phyloP scores from a whole-genome alignment of 2,888 invertebrate species.

The Netelia fuscicornis region DNA sequence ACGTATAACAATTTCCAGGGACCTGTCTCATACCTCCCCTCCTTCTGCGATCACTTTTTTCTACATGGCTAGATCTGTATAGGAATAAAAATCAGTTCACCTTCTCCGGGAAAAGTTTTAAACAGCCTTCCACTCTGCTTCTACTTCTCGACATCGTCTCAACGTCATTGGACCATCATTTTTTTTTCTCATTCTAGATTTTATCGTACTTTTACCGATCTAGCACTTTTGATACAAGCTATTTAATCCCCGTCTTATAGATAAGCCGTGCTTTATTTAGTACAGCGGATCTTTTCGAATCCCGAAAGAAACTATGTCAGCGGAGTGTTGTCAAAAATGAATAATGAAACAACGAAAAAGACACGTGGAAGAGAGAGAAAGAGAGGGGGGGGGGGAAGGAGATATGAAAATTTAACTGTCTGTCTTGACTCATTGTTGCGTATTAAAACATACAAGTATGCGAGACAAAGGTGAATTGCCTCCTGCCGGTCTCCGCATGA shows the following conservation, averaged over 20 bases:
- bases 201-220: neutral
- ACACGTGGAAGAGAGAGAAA: neutral
- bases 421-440: slow-evolving; percentile 46
- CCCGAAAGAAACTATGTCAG: neutral
- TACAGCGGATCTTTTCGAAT: neutral
- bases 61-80: slow-evolving; percentile 1
- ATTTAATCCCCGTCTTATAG: neutral
- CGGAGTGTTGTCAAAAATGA: neutral
- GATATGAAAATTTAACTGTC: slow-evolving; percentile 27
- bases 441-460: slow-evolving; percentile 16
- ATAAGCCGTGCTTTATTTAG: neutral
- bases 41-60: neutral
- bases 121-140: neutral
- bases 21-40: slow-evolving; percentile 11
- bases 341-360: neutral
- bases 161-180: neutral
- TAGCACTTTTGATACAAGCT: neutral
- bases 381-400: neutral
- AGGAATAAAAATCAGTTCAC: slow-evolving; percentile 45
- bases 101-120: slow-evolving; percentile 29
- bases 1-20: slow-evolving; percentile 28
- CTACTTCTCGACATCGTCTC: neutral
- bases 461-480: slow-evolving; percentile 33
- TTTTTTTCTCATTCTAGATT: neutral
- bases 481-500: neutral